Evolutionary conservation across 2,888 invertebrate genomes (phyloP).

Genomic region (Caenorhabditis imperialis): DNA sequence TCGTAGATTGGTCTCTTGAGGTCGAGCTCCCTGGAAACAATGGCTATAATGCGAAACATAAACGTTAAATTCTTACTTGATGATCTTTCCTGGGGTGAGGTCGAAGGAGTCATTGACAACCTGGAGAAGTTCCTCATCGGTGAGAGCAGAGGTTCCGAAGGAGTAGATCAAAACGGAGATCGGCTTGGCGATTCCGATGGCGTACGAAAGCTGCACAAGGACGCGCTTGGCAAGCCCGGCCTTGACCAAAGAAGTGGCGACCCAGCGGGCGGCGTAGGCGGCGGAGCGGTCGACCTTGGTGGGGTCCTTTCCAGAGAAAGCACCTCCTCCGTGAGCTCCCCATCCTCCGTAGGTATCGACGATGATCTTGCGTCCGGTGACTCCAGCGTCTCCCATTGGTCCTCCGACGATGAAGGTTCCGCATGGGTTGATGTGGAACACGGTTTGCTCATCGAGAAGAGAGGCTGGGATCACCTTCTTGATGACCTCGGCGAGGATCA

Average conservation of each 20-base stretch:
- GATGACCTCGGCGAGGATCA: slow-evolving; percentile 81
- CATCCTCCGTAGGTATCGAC: slow-evolving; percentile 99
- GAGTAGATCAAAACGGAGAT: slow-evolving; percentile 96
- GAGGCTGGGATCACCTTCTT: slow-evolving; percentile 91
- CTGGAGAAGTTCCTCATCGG: slow-evolving; percentile 86
- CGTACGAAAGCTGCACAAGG: slow-evolving; percentile 90
- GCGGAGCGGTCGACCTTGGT: slow-evolving; percentile 90
- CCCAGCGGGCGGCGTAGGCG: slow-evolving; percentile 98
- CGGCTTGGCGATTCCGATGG: slow-evolving; percentile 97
- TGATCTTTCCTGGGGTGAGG: slow-evolving; percentile 95
- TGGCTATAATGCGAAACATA: not conserved
- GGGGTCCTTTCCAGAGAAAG: slow-evolving; percentile 98
- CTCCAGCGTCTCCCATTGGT: slow-evolving; percentile 81
- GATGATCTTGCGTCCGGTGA: slow-evolving; percentile 97
- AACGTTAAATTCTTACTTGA: slow-evolving; percentile 85
- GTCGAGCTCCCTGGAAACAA: slow-evolving; percentile 78
- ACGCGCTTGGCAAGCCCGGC: slow-evolving; percentile 95
- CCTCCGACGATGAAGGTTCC: slow-evolving; percentile 96
- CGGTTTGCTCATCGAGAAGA: slow-evolving; percentile 91
- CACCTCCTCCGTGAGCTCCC: slow-evolving; percentile 99
- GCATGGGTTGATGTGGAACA: slow-evolving; percentile 97
- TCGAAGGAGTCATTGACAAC: slow-evolving; percentile 96
- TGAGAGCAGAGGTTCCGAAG: slow-evolving; percentile 90
- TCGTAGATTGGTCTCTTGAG: slow-evolving; percentile 95
- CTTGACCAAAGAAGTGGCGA: slow-evolving; percentile 96